phyloP scores from a whole-genome alignment of 1,140 invertebrate species.

The Apis florea region DNA sequence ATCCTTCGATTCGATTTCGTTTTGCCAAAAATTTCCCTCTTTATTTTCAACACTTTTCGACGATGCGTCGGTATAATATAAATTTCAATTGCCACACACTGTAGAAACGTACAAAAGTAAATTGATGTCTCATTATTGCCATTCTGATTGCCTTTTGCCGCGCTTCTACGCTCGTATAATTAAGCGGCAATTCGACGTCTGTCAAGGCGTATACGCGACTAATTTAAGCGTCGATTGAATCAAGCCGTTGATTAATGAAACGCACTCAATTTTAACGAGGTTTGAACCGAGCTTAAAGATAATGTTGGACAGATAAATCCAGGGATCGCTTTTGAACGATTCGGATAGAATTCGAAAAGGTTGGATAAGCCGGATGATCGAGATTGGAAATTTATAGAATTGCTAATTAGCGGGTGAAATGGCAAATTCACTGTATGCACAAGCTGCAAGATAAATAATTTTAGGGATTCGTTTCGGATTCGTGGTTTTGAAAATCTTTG shows the following conservation, averaged over 20 bases:
- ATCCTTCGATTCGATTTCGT: not conserved
- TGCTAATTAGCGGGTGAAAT: conserved; percentile 18
- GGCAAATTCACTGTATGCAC: not conserved
- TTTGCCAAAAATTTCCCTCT: conserved; percentile 1
- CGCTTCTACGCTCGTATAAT: conserved; percentile 26
- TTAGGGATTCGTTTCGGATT: not conserved
- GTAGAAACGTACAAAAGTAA: too few species aligned
- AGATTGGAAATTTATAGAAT: conserved; percentile 10
- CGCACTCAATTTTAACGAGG: conserved; percentile 26
- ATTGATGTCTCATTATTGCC: too few species aligned
- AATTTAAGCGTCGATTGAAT: conserved; percentile 47
- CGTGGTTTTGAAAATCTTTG: too few species aligned
- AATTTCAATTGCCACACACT: too few species aligned
- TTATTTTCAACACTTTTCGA: not conserved
- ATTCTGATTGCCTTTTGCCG: conserved; percentile 28
- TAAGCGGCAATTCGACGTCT: conserved; percentile 41
- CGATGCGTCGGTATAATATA: not conserved
- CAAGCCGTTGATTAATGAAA: conserved; percentile 37
- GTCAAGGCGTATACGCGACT: conserved; percentile 15
- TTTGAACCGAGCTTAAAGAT: conserved; percentile 1
- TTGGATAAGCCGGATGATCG: not conserved
- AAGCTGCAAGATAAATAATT: conserved; percentile 4
- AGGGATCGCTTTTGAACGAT: not conserved
- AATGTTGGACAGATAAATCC: conserved; percentile 25
- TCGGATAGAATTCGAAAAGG: too few species aligned